These are phyloP conservation scores for Taphrorychus bicolor DNA, from an alignment of 2,888 invertebrate species.

Conservation along the genomic window DNA sequence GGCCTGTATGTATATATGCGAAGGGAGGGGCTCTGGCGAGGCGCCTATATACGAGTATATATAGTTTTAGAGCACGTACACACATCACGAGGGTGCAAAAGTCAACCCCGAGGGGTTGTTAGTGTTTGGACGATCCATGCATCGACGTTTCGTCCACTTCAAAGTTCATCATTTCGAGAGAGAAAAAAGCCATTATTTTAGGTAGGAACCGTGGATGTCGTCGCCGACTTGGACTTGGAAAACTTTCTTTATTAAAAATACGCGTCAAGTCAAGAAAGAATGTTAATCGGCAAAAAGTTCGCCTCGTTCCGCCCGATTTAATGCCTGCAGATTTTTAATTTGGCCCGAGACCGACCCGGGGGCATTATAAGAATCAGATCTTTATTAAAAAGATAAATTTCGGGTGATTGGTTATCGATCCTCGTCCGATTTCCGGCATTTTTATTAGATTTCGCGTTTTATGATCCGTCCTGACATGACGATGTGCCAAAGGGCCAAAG, in stretches of 20 bases:
- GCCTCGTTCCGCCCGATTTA: conserved; percentile 35
- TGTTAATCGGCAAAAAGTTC: conserved; percentile 30
- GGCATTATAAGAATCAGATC: conserved; percentile 40
- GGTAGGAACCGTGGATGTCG: background rate
- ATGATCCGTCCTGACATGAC: background rate
- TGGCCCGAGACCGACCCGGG: conserved; percentile 22
- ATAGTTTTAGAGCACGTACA: conserved; percentile 50
- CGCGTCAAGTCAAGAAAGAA: conserved; percentile 39
- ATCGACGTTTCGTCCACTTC: background rate
- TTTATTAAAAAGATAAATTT: conserved; percentile 42
- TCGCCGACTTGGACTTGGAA: background rate
- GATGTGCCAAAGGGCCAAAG: too few relatives aligned
- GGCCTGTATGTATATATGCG: conserved; percentile 25
- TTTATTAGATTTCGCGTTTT: conserved; percentile 13
- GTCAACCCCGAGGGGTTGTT: conserved; percentile 19
- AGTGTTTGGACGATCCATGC: conserved; percentile 7
- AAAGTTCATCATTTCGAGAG: background rate
- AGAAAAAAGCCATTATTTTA: background rate
- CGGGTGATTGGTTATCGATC: conserved; percentile 38
- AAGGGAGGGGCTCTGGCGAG: conserved; percentile 43
- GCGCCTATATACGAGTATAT: conserved; percentile 53
- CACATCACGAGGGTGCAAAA: conserved; percentile 28
- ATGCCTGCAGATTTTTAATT: conserved; percentile 41
- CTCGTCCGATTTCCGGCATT: conserved; percentile 19
- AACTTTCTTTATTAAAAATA: conserved; percentile 43